Conservation (phyloP, 2,113 vertebrate species). For the Python bivittatus region DNA sequence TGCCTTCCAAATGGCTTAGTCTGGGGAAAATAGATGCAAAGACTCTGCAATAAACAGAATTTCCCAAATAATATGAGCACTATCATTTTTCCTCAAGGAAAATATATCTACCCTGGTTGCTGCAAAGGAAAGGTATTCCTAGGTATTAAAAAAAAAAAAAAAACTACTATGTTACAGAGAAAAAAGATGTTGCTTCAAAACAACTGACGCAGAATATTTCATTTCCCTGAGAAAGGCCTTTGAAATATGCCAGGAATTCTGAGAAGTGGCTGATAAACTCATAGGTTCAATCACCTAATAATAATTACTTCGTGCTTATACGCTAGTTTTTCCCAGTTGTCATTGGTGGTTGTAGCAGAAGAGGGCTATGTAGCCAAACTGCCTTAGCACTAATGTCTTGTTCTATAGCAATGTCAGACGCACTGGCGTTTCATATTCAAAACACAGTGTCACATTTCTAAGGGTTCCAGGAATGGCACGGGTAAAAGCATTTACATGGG, state of each 20-base stretch:
- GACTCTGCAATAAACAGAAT: not conserved
- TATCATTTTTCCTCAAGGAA: not conserved
- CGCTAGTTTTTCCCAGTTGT: not conserved
- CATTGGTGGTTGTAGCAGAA: not conserved
- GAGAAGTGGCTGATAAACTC: not conserved
- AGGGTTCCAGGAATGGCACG: not conserved
- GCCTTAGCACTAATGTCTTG: not conserved
- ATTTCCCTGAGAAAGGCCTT: not conserved
- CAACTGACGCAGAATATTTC: not conserved
- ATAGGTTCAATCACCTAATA: not conserved
- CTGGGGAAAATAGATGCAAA: not conserved
- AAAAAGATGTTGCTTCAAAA: not conserved
- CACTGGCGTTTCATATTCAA: not conserved
- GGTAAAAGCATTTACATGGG: not conserved
- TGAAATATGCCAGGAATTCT: not conserved
- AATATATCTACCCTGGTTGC: not conserved
- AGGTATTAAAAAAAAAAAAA: too few relatives aligned
- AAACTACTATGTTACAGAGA: not conserved
- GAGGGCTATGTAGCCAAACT: not conserved
- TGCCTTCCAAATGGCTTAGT: not conserved
- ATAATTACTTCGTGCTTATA: not conserved
- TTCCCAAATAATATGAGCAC: not conserved
- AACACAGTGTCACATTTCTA: not conserved
- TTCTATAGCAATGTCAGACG: not conserved
- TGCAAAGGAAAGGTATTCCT: not conserved